Conservation (phyloP, 2,888 invertebrate species). For the Diachrysia chrysitis region DNA sequence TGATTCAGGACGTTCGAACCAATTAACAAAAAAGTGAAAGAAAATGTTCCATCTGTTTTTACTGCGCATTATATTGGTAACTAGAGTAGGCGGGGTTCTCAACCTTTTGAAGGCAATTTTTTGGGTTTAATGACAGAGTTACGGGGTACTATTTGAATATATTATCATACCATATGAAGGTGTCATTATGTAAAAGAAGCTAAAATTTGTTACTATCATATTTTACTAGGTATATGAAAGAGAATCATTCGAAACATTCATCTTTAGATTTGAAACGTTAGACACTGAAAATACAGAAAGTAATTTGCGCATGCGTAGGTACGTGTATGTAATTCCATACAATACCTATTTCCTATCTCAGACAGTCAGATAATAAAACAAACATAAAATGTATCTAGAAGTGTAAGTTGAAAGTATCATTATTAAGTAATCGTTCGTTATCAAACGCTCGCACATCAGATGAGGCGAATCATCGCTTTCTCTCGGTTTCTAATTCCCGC, state of each 20-base stretch:
- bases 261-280: no score
- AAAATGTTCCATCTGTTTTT: no score
- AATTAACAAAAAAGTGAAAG: no score
- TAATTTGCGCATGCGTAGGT: neutral
- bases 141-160: no score
- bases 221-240: neutral
- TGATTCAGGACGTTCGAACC: no score
- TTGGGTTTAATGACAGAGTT: no score
- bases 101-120: no score
- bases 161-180: no score
- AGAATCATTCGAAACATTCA: neutral
- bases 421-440: conserved; percentile 45
- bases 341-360: no score
- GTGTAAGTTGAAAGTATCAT: conserved; percentile 37
- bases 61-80: neutral
- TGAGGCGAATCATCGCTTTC: conserved; percentile 57
- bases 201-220: no score
- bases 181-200: no score
- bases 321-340: neutral
- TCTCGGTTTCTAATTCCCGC: conserved; percentile 52
- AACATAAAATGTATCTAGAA: conserved; percentile 15
- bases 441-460: conserved; percentile 43
- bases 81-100: neutral
- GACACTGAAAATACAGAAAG: neutral
- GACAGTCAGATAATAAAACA: conserved; percentile 7